Evolutionary conservation across 1,140 invertebrate species (phyloP).

Genomic region (Bombus balteatus): DNA sequence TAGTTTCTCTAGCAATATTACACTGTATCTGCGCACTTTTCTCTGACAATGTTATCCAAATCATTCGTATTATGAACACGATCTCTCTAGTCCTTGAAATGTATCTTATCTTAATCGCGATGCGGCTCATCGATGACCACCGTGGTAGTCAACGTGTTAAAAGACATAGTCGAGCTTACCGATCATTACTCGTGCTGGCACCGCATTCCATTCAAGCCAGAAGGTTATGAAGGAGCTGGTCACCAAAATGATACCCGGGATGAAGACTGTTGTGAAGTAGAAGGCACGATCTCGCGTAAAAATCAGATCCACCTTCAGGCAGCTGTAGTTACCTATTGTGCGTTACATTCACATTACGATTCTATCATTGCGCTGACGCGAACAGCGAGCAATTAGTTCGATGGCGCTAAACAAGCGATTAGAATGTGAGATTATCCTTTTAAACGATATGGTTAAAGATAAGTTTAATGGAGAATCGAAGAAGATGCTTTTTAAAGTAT

Average conservation of each 20-base stretch:
- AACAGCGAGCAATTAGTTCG: conserved; percentile 21
- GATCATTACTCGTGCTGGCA: conserved; percentile 96
- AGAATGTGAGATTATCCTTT: neutral
- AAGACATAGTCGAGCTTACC: conserved; percentile 83
- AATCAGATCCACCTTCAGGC: conserved; percentile 94
- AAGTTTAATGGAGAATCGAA: neutral
- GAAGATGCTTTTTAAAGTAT: neutral
- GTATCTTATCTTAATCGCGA: too few relatives aligned
- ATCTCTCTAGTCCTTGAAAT: too few relatives aligned
- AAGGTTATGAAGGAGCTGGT: conserved; percentile 97
- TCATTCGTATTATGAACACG: too few relatives aligned
- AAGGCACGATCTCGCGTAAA: conserved; percentile 97
- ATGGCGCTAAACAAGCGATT: conserved; percentile 29
- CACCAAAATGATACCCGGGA: conserved; percentile 96
- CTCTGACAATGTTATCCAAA: too few relatives aligned
- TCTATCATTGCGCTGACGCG: neutral
- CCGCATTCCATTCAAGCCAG: conserved; percentile 98
- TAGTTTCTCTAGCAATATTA: too few relatives aligned
- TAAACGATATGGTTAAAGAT: neutral
- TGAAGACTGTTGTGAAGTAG: conserved; percentile 98
- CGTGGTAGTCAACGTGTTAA: neutral
- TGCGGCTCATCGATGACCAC: too few relatives aligned
- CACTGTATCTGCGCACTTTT: too few relatives aligned
- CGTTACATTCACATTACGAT: conserved; percentile 26
- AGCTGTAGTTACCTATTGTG: conserved; percentile 94